Evolutionary conservation across 2,797 vertebrate species (phyloP).

Genomic region (Melanotaenia pygmaea): DNA sequence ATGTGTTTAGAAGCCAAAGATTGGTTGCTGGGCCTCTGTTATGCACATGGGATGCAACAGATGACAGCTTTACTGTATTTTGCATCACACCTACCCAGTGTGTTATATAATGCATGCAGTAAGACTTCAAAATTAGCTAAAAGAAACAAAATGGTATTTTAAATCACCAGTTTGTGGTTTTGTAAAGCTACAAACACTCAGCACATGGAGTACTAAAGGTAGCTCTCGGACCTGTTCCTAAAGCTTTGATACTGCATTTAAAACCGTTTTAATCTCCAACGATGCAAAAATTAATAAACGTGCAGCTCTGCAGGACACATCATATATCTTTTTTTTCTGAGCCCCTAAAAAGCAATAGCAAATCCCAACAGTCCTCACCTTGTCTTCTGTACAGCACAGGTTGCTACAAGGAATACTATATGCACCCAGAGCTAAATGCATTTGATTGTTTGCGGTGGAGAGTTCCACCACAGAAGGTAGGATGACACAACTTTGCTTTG

Average conservation of each 20-base stretch:
- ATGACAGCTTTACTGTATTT: conserved; percentile 2
- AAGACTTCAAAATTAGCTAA: background rate
- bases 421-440: background rate
- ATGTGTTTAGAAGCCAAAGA: background rate
- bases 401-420: background rate
- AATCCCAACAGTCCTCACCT: background rate
- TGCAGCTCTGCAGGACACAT: background rate
- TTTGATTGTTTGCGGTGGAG: background rate
- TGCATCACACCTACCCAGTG: background rate
- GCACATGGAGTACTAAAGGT: background rate
- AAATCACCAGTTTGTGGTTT: background rate
- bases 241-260: background rate
- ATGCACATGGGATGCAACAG: conserved; percentile 2
- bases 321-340: background rate
- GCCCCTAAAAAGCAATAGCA: background rate
- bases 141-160: background rate
- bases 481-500: background rate
- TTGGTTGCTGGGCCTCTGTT: background rate
- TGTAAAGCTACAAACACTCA: background rate
- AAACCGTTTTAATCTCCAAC: background rate
- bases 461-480: background rate
- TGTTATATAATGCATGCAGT: background rate
- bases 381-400: background rate
- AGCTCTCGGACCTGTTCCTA: background rate
- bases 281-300: background rate